A percentile compares a stretch with the other conserved stretches of the same genome.
Evolutionary conservation across 2,888 invertebrate genomes (phyloP).

Genomic region (Fissipunctia ypsillon): DNA sequence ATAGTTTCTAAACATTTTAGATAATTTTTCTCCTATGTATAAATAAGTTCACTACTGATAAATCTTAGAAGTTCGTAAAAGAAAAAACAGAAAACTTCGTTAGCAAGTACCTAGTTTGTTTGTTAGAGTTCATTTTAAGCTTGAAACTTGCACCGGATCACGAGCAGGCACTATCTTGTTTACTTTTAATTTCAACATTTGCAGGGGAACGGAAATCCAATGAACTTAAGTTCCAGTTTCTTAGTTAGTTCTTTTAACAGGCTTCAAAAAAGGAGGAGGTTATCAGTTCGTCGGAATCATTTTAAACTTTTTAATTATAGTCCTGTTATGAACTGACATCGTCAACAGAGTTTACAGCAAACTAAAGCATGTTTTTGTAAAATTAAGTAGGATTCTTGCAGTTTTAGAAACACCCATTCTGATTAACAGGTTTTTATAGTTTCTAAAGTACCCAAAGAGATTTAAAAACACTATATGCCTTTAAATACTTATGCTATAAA

Average conservation of each 20-base stretch:
- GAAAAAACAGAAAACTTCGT: background rate
- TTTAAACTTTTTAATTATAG: background rate
- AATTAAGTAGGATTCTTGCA: background rate
- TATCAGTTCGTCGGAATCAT: too few relatives aligned
- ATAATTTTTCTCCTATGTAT: background rate
- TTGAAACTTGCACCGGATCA: slow-evolving; percentile 25
- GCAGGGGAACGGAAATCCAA: background rate
- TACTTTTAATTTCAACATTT: slow-evolving; percentile 19
- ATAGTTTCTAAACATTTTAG: background rate
- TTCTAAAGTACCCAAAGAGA: background rate
- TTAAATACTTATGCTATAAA: background rate
- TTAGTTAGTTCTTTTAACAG: background rate
- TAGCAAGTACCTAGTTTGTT: background rate
- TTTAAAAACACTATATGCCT: background rate
- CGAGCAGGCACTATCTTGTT: background rate
- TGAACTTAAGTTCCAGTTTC: background rate
- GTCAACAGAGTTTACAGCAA: background rate
- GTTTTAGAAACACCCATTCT: too few relatives aligned
- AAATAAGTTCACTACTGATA: background rate
- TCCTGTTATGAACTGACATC: too few relatives aligned
- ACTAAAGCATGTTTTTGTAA: background rate
- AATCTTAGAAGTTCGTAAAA: background rate
- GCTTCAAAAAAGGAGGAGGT: too few relatives aligned
- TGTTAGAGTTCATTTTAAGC: slow-evolving; percentile 6
- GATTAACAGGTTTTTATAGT: background rate